Evolutionary conservation across 2,113 vertebrate species (phyloP), one percentile per base, ranked within the genome.

Genomic region (Piaya cayana): DNA sequence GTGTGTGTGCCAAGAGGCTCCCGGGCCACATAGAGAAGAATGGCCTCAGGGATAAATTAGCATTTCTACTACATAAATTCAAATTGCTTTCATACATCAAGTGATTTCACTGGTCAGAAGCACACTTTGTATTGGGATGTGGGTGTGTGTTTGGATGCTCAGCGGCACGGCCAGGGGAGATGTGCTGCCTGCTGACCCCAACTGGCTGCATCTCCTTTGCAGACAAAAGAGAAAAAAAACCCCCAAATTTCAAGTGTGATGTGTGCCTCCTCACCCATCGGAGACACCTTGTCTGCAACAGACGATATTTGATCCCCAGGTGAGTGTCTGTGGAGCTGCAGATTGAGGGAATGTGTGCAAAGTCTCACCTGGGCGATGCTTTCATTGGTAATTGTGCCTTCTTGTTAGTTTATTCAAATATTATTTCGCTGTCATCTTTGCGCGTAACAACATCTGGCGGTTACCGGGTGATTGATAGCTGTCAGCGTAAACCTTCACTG

Each of bases 31-130:
- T 60, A 15, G 69, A 39, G 90, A 80, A 88, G 72, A 76, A 76
- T 5, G 37, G 74, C 91, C 91, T 76, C 50, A 1, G 91, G 94
- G 91, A 74, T 68, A 43, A 29, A 95, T 95, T 93, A 89, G 86
- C 86, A 84, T 94, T 95, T 89, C 89, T 91, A 42, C 62, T 89
- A 14, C 82, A 47, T 42, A 93, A 94, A 91, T 96, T 87, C 87
- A 88, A 85, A 91, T 93, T 34, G 23, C 19, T 30, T 18, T 75
- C 56, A 27, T 76, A 29, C 15, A 70, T 84, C 58, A 62, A 78
- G 60, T 6, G 14, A 30, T 78, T 81, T 53, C 49, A 17, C 20
- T 37, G 69, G 68, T 59, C 55, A 55, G 79, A 59, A 60, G 10
- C 45, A 59, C 36, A 0, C 58, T 74, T 36, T 8, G 10, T 39